These are phyloP conservation scores for Scaptomyza montana DNA, from an alignment of 1,140 invertebrate genomes.

Conservation along the genomic window DNA sequence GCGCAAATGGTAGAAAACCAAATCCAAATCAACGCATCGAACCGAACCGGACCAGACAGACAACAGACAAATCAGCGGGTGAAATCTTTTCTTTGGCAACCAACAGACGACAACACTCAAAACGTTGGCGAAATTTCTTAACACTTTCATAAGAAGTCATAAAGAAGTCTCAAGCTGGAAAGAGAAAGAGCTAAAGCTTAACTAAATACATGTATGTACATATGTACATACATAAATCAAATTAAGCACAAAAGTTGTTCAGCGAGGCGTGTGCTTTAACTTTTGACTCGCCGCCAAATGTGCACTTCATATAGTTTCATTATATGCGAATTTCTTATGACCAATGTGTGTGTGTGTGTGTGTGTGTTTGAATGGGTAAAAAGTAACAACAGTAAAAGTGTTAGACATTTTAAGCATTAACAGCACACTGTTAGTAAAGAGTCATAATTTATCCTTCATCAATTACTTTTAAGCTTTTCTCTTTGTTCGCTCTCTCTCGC, in stretches of 20 bases:
- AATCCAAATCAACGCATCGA: background rate
- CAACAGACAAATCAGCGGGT: conserved; percentile 41
- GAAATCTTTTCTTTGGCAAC: conserved; percentile 59
- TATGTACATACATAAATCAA: conserved; percentile 50
- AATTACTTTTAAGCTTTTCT: conserved; percentile 16
- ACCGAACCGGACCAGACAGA: conserved; percentile 5
- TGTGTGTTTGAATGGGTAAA: background rate
- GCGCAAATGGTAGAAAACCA: conserved; percentile 71
- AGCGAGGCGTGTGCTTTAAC: conserved; percentile 48
- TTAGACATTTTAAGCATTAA: conserved; percentile 23
- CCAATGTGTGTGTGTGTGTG: background rate
- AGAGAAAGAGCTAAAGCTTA: conserved; percentile 9
- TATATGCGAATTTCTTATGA: background rate
- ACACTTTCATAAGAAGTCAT: conserved; percentile 78
- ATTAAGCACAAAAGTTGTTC: conserved; percentile 71
- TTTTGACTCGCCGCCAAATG: conserved; percentile 43
- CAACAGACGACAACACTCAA: background rate
- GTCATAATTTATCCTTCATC: conserved; percentile 45
- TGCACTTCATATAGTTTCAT: conserved; percentile 39
- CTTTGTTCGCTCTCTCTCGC: conserved; percentile 8
- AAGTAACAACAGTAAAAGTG: conserved; percentile 1
- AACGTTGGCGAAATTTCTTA: conserved; percentile 69
- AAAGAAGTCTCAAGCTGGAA: conserved; percentile 21
- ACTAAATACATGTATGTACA: conserved; percentile 7
- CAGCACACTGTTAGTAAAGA: conserved; percentile 35